These are phyloP conservation scores for Tiliqua scincoides DNA, from an alignment of 2,113 vertebrate species.

Conservation along the genomic window DNA sequence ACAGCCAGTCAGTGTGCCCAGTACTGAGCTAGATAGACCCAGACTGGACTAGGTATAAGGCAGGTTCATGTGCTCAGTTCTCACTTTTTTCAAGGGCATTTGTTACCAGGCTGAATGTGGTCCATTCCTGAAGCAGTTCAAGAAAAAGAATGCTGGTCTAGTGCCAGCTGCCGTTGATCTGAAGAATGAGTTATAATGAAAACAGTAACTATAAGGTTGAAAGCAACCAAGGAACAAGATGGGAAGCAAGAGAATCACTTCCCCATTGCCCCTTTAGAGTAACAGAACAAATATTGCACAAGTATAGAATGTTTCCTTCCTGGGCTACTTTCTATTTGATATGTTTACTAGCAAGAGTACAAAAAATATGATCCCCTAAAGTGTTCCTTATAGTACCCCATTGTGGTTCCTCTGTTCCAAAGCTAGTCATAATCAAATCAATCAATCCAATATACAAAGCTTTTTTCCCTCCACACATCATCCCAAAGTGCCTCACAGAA, in stretches of 20 bases:
- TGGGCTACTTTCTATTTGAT: conserved; percentile 40
- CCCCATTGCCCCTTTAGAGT: conserved; percentile 24
- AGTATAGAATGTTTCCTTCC: conserved; percentile 10
- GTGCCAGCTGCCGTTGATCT: conserved; percentile 29
- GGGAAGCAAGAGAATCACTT: conserved; percentile 14
- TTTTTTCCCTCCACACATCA: conserved; percentile 21
- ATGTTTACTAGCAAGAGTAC: conserved; percentile 49
- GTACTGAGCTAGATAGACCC: too few species aligned
- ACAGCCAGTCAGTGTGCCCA: too few species aligned
- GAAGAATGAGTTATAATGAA: conserved; percentile 20
- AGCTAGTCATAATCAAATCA: not conserved
- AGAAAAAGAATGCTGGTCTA: conserved; percentile 23
- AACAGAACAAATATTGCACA: conserved; percentile 29
- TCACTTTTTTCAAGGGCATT: conserved; percentile 32
- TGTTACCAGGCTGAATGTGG: conserved; percentile 30
- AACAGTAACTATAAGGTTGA: conserved; percentile 31
- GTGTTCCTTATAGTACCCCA: conserved; percentile 21
- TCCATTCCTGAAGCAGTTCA: conserved; percentile 29
- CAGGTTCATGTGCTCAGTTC: conserved; percentile 9
- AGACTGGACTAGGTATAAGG: too few species aligned
- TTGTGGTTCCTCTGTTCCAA: conserved; percentile 33
- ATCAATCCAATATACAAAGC: not conserved
- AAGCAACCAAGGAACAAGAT: conserved; percentile 19
- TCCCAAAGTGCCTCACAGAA: conserved; percentile 17
- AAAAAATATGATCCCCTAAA: conserved; percentile 39